Percentiles rank a stretch among this genome's conserved stretches.
Conservation (phyloP, 2,888 invertebrate genomes). For the Ypsolopha sequella region DNA sequence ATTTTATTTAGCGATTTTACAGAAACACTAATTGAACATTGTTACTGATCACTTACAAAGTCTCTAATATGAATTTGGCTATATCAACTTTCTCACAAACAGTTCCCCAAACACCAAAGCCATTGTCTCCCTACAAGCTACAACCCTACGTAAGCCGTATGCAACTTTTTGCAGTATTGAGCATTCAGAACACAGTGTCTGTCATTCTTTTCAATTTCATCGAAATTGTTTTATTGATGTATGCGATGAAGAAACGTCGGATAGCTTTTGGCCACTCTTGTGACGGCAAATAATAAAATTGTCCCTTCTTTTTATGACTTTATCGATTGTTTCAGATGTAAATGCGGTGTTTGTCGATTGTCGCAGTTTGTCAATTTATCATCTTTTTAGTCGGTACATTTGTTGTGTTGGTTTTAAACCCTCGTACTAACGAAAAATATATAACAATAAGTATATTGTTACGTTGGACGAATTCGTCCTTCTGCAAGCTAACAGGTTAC, state of each 20-base stretch:
- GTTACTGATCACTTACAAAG: too few relatives aligned
- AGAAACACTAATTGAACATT: too few relatives aligned
- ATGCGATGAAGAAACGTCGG: slow-evolving; percentile 6
- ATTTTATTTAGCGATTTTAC: too few relatives aligned
- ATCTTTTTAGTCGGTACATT: neutral
- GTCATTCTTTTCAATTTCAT: slow-evolving; percentile 1
- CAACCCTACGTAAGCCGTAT: neutral
- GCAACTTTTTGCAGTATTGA: neutral
- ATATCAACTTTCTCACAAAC: too few relatives aligned
- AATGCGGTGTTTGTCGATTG: slow-evolving; percentile 11
- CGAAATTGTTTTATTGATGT: slow-evolving; percentile 3
- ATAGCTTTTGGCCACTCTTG: slow-evolving; percentile 11
- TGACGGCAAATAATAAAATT: slow-evolving; percentile 19
- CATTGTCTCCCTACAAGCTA: neutral
- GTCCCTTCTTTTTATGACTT: slow-evolving; percentile 26
- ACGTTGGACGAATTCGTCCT: too few relatives aligned
- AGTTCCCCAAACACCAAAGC: neutral
- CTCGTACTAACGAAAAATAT: too few relatives aligned
- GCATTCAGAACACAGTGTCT: neutral
- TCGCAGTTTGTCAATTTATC: too few relatives aligned
- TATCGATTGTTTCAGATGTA: slow-evolving; percentile 32
- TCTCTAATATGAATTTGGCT: too few relatives aligned
- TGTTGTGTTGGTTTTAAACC: too few relatives aligned
- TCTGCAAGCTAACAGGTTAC: too few relatives aligned
- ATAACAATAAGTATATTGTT: too few relatives aligned